Conservation (phyloP, 2,888 invertebrate species). For the Dynastes hyllus region DNA sequence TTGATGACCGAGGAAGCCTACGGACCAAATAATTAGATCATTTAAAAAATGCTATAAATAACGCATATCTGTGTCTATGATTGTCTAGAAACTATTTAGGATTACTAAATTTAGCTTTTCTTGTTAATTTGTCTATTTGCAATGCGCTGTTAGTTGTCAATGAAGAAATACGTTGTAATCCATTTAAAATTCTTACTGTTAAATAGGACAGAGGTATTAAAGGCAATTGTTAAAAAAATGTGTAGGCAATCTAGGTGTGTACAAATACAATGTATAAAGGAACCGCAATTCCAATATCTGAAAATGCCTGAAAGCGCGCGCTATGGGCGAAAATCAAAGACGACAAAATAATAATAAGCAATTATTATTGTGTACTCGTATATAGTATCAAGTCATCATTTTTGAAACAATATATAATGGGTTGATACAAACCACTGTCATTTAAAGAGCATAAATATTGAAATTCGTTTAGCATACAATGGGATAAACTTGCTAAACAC, state of each 20-base stretch:
- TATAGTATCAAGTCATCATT: conserved; percentile 44
- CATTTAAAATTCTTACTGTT: too few relatives aligned
- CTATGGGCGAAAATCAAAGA: conserved; percentile 30
- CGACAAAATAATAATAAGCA: conserved; percentile 34
- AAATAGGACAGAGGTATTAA: too few relatives aligned
- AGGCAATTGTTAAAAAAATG: too few relatives aligned
- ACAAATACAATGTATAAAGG: neutral
- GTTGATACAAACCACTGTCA: conserved; percentile 44
- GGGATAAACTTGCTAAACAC: conserved; percentile 47
- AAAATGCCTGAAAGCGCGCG: conserved; percentile 1
- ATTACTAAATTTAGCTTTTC: too few relatives aligned
- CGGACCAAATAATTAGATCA: too few relatives aligned
- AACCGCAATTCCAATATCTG: conserved; percentile 5
- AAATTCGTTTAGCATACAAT: conserved; percentile 52
- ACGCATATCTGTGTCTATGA: too few relatives aligned
- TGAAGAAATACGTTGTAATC: too few relatives aligned
- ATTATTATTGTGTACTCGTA: conserved; percentile 28
- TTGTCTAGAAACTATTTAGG: too few relatives aligned
- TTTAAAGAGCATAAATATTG: conserved; percentile 49
- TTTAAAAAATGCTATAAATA: too few relatives aligned
- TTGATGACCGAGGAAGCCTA: too few relatives aligned
- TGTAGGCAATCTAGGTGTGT: neutral
- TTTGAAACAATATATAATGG: conserved; percentile 47
- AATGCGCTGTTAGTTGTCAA: too few relatives aligned
- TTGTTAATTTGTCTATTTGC: too few relatives aligned